A percentile compares a stretch with the other conserved stretches of the same genome.
Evolutionary conservation across 2,888 invertebrate genomes (phyloP).

Genomic region (Dichetophora obliterata): DNA sequence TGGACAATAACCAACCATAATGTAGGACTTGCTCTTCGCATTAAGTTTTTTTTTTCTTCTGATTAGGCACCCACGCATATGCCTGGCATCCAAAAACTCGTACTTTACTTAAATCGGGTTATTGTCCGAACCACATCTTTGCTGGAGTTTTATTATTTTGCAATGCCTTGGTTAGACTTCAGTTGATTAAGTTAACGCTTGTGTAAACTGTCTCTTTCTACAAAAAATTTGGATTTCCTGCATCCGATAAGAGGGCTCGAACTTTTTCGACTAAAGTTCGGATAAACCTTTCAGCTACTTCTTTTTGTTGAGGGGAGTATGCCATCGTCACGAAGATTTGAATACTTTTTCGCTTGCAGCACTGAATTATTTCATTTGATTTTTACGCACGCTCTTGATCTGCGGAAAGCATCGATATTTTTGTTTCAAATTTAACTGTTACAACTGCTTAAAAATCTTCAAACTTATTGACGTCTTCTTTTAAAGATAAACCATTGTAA

Average conservation of each 20-base stretch:
- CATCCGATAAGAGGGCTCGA: constrained; percentile 36
- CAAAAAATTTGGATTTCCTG: constrained; percentile 29
- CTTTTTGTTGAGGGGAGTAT: constrained; percentile 44
- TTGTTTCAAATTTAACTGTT: too few relatives aligned
- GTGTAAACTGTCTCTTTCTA: constrained; percentile 34
- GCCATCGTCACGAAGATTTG: constrained; percentile 41
- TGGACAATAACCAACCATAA: too few relatives aligned
- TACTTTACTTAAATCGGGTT: constrained; percentile 48
- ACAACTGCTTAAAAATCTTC: too few relatives aligned
- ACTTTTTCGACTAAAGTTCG: too few relatives aligned
- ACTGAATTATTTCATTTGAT: constrained; percentile 43
- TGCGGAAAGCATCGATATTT: constrained; percentile 36
- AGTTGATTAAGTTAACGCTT: constrained; percentile 27
- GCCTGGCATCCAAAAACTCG: too few relatives aligned
- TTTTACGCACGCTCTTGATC: constrained; percentile 54
- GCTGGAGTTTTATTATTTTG: constrained; percentile 56
- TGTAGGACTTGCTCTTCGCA: too few relatives aligned
- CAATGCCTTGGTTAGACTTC: constrained; percentile 33
- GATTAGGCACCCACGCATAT: background rate
- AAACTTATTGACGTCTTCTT: too few relatives aligned
- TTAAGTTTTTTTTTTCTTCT: constrained; percentile 60
- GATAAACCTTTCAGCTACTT: constrained; percentile 11
- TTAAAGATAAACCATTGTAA: too few relatives aligned
- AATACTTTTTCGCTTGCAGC: constrained; percentile 53
- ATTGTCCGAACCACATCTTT: constrained; percentile 62